Evolutionary conservation across 1,140 invertebrate species (phyloP).

Genomic region (Pygmarrhopalites habei): DNA sequence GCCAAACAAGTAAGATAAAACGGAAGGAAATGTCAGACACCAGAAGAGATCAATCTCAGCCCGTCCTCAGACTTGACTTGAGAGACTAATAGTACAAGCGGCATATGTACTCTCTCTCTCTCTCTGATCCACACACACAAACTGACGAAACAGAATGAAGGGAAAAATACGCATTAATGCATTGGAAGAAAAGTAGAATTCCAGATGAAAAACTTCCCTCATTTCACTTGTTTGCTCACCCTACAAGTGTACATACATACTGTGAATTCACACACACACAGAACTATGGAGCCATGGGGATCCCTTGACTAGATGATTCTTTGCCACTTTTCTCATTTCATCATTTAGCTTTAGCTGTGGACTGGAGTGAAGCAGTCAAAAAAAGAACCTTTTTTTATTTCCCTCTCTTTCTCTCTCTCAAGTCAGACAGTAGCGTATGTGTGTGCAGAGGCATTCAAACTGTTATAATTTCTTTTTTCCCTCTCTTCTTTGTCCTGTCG

Average conservation of each 20-base stretch:
- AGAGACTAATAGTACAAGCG: background rate
- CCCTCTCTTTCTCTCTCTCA: too few species aligned
- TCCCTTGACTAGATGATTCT: background rate
- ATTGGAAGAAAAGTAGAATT: constrained; percentile 11
- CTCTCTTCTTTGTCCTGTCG: background rate
- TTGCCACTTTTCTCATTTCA: constrained; percentile 16
- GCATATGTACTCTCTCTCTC: background rate
- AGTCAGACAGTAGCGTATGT: too few species aligned
- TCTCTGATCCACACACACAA: too few species aligned
- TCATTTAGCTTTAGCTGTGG: constrained; percentile 7
- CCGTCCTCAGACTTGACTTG: constrained; percentile 5
- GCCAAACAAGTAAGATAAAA: too few species aligned
- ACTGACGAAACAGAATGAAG: background rate
- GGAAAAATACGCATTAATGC: constrained; percentile 6
- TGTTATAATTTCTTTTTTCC: constrained; percentile 27
- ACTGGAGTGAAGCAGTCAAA: too few species aligned
- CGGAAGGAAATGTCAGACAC: constrained; percentile 33
- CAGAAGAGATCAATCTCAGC: constrained; percentile 33
- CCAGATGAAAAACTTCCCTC: constrained; percentile 24
- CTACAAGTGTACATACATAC: too few species aligned
- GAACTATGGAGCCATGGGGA: too few species aligned
- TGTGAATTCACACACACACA: too few species aligned
- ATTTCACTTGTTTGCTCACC: constrained; percentile 16
- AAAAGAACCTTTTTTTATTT: background rate
- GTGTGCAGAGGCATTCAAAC: background rate